Percentiles rank a stretch among this genome's conserved stretches.
Evolutionary conservation across 2,113 vertebrate species (phyloP).

Genomic region (Elaphurus davidianus): DNA sequence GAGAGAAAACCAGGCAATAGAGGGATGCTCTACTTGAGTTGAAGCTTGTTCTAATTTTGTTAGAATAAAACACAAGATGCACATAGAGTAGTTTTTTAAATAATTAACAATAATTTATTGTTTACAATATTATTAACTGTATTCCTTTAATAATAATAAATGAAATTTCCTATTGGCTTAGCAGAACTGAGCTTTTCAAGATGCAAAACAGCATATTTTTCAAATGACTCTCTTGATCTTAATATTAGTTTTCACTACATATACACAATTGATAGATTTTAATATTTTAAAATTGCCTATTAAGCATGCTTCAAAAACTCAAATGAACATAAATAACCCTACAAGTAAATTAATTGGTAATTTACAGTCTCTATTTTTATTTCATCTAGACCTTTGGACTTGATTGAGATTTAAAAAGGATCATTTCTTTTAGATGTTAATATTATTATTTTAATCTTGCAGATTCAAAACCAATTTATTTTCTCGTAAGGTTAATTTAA

Average conservation of each 20-base stretch:
- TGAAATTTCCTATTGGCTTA: background rate
- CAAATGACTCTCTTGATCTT: background rate
- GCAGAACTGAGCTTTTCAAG: background rate
- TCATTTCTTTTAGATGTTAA: background rate
- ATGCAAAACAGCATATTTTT: background rate
- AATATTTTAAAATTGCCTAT: background rate
- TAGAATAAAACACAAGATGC: background rate
- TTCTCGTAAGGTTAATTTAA: slow-evolving; percentile 14
- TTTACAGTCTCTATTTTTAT: background rate
- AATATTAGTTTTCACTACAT: background rate
- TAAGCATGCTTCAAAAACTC: background rate
- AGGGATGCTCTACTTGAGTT: background rate
- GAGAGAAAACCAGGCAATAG: background rate
- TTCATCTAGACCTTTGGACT: background rate
- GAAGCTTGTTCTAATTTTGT: background rate
- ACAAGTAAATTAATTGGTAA: slow-evolving; percentile 1
- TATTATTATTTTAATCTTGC: background rate
- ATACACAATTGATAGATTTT: background rate
- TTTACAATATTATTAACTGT: background rate
- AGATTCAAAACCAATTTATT: slow-evolving; percentile 1
- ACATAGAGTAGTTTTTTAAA: background rate
- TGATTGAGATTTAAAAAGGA: background rate
- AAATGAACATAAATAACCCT: background rate
- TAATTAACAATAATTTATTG: background rate
- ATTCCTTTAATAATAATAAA: background rate